phyloP scores from a whole-genome alignment of 2,888 invertebrate genomes.

The Pocota personata region DNA sequence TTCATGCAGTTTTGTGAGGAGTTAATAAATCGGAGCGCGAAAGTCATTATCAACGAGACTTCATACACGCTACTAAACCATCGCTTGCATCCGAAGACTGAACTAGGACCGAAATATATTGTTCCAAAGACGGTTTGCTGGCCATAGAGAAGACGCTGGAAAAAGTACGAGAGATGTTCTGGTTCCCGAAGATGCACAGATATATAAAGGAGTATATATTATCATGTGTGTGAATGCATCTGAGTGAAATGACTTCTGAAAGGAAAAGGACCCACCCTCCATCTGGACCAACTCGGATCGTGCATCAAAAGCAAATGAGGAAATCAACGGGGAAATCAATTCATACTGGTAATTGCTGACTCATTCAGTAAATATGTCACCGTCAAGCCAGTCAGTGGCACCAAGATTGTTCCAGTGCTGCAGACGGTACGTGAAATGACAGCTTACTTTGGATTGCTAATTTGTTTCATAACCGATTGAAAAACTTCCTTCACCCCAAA shows the following conservation, averaged over 20 bases:
- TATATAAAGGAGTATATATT: slow-evolving; percentile 55
- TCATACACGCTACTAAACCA: slow-evolving; percentile 10
- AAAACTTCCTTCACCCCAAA: too few relatives aligned
- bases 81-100: slow-evolving; percentile 15
- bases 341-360: background rate
- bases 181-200: slow-evolving; percentile 55
- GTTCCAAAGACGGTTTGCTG: slow-evolving; percentile 35
- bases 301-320: background rate
- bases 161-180: background rate
- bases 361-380: slow-evolving; percentile 13
- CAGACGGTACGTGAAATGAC: too few relatives aligned
- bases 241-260: background rate
- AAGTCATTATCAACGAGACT: slow-evolving; percentile 19
- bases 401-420: too few relatives aligned
- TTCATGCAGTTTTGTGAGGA: slow-evolving; percentile 11
- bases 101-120: slow-evolving; percentile 13
- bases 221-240: background rate
- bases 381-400: background rate
- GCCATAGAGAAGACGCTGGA: slow-evolving; percentile 23
- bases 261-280: too few relatives aligned
- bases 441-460: too few relatives aligned
- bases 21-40: background rate
- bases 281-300: slow-evolving; percentile 12
- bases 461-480: too few relatives aligned
- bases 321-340: slow-evolving; percentile 9